Conservation (phyloP, 2,797 vertebrate genomes). For the Pseudochirops corinnae region DNA sequence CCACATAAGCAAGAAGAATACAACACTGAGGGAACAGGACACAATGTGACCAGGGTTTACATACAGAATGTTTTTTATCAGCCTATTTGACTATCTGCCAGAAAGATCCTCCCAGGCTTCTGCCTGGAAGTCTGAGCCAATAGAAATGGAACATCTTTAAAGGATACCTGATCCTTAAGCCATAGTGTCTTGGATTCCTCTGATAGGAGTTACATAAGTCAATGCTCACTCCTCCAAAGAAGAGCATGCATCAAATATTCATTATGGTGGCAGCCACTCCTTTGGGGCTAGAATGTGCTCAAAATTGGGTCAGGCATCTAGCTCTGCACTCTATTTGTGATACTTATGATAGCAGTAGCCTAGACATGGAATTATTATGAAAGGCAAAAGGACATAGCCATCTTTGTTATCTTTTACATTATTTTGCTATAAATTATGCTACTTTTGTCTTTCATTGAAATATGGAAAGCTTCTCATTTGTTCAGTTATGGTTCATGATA, state of each 20-base stretch:
- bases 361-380: neutral
- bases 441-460: conserved; percentile 49
- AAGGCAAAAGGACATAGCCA: neutral
- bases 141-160: neutral
- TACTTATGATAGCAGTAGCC: neutral
- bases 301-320: neutral
- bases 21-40: neutral
- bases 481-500: conserved; percentile 54
- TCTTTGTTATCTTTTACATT: conserved; percentile 30
- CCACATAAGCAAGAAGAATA: neutral
- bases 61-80: neutral
- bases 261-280: neutral
- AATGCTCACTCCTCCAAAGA: neutral
- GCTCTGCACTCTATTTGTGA: neutral
- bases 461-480: conserved; percentile 56
- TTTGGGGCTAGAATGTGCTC: neutral
- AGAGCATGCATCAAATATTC: neutral
- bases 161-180: neutral
- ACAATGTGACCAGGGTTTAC: neutral
- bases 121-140: neutral
- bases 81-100: neutral
- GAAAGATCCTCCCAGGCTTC: neutral
- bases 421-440: conserved; percentile 41
- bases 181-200: neutral
- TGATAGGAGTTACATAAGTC: neutral